Evolutionary conservation across 1,140 invertebrate species (phyloP).

Genomic region (Archegozetes longisetosus): DNA sequence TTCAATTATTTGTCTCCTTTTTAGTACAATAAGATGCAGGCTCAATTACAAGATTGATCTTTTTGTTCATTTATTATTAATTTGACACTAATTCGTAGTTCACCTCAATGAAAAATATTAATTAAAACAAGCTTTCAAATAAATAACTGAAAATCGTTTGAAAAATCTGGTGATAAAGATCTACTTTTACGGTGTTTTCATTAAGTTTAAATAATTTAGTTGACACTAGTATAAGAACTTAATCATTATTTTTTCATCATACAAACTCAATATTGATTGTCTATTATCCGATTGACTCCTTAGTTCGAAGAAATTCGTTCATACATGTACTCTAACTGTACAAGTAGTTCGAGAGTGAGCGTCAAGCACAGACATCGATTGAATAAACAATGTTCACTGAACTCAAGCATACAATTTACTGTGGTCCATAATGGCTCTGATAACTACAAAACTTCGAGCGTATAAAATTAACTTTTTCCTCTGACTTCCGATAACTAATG

Average conservation of each 20-base stretch:
- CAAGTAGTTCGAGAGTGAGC: neutral
- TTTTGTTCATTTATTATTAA: too few relatives aligned
- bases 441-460: too few relatives aligned
- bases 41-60: too few relatives aligned
- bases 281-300: too few relatives aligned
- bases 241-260: neutral
- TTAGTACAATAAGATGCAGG: too few relatives aligned
- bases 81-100: too few relatives aligned
- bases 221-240: neutral
- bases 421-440: neutral
- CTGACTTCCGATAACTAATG: too few relatives aligned
- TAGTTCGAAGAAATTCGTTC: neutral
- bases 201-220: neutral
- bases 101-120: too few relatives aligned
- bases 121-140: neutral
- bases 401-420: neutral
- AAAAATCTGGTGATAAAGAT: neutral
- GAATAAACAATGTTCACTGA: too few relatives aligned
- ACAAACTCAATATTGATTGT: neutral
- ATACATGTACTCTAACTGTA: neutral
- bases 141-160: neutral
- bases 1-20: too few relatives aligned
- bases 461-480: too few relatives aligned
- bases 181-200: neutral
- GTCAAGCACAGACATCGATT: neutral